Conservation (phyloP, 2,797 vertebrate genomes). For the Falco biarmicus region DNA sequence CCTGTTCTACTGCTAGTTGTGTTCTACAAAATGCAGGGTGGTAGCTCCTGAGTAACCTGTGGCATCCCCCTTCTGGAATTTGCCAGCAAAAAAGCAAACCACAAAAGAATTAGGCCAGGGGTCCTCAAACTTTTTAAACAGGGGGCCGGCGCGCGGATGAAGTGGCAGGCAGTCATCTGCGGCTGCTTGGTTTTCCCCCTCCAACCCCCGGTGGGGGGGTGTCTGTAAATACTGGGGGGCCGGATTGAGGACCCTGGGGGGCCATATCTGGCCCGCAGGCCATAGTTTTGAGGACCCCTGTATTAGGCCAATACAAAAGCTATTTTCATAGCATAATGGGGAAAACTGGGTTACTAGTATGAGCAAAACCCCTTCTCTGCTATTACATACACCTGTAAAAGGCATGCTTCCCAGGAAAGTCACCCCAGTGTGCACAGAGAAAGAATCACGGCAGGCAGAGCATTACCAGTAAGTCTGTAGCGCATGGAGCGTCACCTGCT, state of each 20-base stretch:
- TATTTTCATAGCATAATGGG: background rate
- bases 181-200: no score
- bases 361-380: background rate
- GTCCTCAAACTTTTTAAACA: no score
- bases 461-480: no score
- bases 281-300: no score
- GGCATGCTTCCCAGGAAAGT: background rate
- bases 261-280: no score
- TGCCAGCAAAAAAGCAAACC: slow-evolving; percentile 4
- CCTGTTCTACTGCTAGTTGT: background rate
- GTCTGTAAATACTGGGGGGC: no score
- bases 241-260: no score
- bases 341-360: background rate
- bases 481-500: background rate
- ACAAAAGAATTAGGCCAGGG: background rate
- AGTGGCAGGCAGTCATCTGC: no score
- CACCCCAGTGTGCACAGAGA: background rate
- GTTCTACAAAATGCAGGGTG: background rate
- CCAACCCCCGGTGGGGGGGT: no score
- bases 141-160: no score
- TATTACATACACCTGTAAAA: background rate
- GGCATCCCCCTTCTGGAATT: background rate
- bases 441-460: background rate
- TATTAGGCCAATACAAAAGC: background rate
- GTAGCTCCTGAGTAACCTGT: background rate